Conservation (phyloP, 2,113 vertebrate species). For the Phylloscopus whistleri region DNA sequence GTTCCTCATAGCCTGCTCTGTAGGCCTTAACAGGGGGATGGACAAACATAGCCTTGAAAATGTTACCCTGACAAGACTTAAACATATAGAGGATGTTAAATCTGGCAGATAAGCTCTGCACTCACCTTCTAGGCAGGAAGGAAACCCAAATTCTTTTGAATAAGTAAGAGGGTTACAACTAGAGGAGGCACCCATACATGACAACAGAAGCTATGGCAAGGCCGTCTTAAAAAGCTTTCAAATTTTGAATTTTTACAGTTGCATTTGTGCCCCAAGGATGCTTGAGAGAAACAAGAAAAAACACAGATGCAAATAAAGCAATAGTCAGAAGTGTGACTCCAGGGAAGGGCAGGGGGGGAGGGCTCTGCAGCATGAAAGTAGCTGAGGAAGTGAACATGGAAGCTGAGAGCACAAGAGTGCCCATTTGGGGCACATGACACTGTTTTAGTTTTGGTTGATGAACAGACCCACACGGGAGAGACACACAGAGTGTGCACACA, state of each 20-base stretch:
- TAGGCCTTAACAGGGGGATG: background rate
- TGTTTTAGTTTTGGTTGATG: background rate
- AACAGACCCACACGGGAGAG: rapidly evolving
- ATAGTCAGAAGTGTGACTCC: background rate
- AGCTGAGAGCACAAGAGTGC: background rate
- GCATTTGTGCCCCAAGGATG: background rate
- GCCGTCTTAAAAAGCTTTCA: background rate
- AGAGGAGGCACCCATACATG: rapidly evolving
- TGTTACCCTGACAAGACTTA: background rate
- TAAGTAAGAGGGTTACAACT: background rate
- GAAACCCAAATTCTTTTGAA: background rate
- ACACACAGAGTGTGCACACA: rapidly evolving
- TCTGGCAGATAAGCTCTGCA: background rate
- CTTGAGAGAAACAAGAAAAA: background rate
- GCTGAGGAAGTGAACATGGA: background rate
- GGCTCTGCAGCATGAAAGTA: background rate
- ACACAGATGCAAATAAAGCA: background rate
- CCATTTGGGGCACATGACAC: background rate
- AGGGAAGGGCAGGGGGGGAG: background rate
- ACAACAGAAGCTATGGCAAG: background rate
- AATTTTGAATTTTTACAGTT: background rate
- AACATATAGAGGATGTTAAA: background rate
- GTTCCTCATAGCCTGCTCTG: background rate
- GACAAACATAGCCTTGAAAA: background rate
- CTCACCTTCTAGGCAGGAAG: background rate